Conservation (phyloP, 2,113 vertebrate genomes). For the Suricata suricatta region DNA sequence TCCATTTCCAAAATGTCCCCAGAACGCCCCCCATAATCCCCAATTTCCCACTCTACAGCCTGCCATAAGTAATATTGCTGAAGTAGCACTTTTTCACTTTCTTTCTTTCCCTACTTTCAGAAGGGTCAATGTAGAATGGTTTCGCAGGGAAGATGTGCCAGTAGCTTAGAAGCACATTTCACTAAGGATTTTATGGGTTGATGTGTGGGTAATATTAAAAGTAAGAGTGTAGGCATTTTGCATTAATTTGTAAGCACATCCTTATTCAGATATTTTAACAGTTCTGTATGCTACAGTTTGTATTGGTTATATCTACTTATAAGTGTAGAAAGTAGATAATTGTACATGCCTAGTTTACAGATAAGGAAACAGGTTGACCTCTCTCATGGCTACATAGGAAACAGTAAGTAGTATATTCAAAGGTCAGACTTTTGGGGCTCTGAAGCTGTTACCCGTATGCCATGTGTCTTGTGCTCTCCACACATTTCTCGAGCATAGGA, state of each 20-base stretch:
- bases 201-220: constrained; percentile 9
- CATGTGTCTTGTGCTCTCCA: background rate
- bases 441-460: background rate
- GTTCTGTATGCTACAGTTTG: background rate
- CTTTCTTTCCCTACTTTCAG: background rate
- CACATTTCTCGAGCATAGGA: constrained; percentile 43
- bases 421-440: background rate
- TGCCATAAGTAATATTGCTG: background rate
- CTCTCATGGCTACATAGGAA: background rate
- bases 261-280: constrained; percentile 29
- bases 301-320: constrained; percentile 14
- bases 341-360: background rate
- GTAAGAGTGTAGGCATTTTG: constrained; percentile 12
- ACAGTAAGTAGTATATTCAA: background rate
- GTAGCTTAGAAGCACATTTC: constrained; percentile 15
- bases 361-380: constrained; percentile 28
- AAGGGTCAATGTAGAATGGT: constrained; percentile 46
- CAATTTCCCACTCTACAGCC: background rate
- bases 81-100: background rate
- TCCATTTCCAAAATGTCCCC: constrained; percentile 26
- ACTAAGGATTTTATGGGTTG: background rate
- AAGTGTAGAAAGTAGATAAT: background rate
- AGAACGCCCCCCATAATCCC: background rate
- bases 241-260: background rate
- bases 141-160: constrained; percentile 8